Conservation (phyloP, 2,888 invertebrate genomes). For the Phortica magna region DNA sequence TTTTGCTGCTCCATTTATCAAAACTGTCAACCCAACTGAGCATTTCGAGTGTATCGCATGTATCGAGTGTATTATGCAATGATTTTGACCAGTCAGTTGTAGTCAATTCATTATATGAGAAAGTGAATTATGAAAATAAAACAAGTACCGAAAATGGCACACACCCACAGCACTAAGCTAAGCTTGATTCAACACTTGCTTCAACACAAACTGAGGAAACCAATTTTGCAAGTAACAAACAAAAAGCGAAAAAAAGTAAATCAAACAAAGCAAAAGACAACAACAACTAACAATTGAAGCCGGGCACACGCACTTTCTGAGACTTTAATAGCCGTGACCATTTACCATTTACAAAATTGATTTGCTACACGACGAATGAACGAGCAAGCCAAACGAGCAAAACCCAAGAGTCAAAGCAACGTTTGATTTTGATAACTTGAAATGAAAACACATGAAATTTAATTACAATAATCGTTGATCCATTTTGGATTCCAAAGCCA, state of each 20-base stretch:
- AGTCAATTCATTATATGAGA: background rate
- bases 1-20: background rate
- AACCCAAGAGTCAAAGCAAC: background rate
- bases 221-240: background rate
- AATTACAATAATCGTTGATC: conserved; percentile 15
- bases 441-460: conserved; percentile 2
- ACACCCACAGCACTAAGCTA: background rate
- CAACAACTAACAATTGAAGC: background rate
- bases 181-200: background rate
- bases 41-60: background rate
- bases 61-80: background rate
- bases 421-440: background rate
- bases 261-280: background rate
- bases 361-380: no score
- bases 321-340: conserved; percentile 4
- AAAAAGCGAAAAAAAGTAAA: background rate
- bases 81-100: background rate
- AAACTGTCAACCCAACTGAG: background rate
- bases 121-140: background rate
- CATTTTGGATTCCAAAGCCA: background rate
- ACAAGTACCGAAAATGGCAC: background rate
- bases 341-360: conserved; percentile 18
- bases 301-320: background rate
- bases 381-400: background rate
- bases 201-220: background rate